phyloP scores from a whole-genome alignment of 2,888 invertebrate genomes.

The Nymphalis urticae region DNA sequence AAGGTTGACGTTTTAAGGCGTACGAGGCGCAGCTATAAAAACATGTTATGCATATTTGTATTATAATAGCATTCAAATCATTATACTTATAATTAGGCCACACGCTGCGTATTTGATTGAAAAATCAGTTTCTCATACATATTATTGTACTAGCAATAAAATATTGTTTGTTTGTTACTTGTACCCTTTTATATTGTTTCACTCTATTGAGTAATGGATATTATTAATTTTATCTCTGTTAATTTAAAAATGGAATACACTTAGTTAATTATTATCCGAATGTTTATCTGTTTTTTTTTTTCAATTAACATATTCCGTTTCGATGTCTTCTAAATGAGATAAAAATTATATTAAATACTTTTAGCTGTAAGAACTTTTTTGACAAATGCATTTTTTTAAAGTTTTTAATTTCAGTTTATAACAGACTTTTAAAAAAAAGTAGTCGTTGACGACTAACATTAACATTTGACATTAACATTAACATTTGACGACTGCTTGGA shows the following conservation, averaged over 20 bases:
- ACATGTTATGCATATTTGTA: conserved; percentile 40
- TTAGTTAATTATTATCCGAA: conserved; percentile 7
- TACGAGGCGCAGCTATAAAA: conserved; percentile 24
- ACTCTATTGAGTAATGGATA: conserved; percentile 40
- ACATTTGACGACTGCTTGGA: too few relatives aligned
- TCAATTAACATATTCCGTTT: neutral
- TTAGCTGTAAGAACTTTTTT: too few relatives aligned
- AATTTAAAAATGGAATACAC: conserved; percentile 27
- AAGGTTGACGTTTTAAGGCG: neutral
- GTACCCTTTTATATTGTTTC: conserved; percentile 35
- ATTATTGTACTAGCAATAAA: conserved; percentile 25
- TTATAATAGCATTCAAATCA: conserved; percentile 52
- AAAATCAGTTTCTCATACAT: conserved; percentile 48
- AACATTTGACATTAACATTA: too few relatives aligned
- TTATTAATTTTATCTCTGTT: conserved; percentile 38
- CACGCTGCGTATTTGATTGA: conserved; percentile 70
- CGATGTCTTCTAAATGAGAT: too few relatives aligned
- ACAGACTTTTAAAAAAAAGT: too few relatives aligned
- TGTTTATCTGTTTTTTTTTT: neutral
- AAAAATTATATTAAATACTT: too few relatives aligned
- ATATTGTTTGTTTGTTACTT: conserved; percentile 35
- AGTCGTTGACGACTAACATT: too few relatives aligned
- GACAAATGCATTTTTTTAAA: too few relatives aligned
- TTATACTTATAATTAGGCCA: conserved; percentile 67
- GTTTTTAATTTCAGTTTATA: too few relatives aligned